Percentiles rank a stretch among this genome's conserved stretches.
Conservation (phyloP, 1,140 invertebrate species). For the Cylas formicarius region DNA sequence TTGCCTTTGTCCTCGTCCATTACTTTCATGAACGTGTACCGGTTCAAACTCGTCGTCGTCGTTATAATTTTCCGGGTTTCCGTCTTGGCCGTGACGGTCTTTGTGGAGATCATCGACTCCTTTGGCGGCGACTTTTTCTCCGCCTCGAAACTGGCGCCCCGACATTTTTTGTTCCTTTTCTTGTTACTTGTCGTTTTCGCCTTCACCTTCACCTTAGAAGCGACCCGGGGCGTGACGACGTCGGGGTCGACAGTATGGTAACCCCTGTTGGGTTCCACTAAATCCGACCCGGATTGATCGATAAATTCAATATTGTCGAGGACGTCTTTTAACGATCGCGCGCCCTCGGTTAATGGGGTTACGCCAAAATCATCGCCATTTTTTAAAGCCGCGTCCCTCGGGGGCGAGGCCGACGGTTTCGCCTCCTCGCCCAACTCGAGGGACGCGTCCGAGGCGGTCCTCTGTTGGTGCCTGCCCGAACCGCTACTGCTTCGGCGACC, state of each 20-base stretch:
- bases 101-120: constrained; percentile 23
- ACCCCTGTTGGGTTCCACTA: constrained; percentile 24
- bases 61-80: constrained; percentile 32
- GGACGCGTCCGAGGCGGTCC: constrained; percentile 28
- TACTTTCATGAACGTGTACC: constrained; percentile 38
- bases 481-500: constrained; percentile 27
- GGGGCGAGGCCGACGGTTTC: constrained; percentile 31
- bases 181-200: constrained; percentile 22
- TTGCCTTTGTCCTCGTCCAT: constrained; percentile 23
- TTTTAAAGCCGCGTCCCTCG: constrained; percentile 13
- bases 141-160: constrained; percentile 13
- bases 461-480: constrained; percentile 23
- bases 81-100: constrained; percentile 28
- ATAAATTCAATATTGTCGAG: constrained; percentile 40
- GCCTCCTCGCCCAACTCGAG: constrained; percentile 41
- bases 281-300: constrained; percentile 29
- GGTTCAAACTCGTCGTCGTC: constrained; percentile 35
- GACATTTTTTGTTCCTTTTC: constrained; percentile 30
- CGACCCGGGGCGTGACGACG: constrained; percentile 11
- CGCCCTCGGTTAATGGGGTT: constrained; percentile 4
- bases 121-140: constrained; percentile 16
- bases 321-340: constrained; percentile 16
- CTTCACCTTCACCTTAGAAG: constrained; percentile 28
- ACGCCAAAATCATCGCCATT: constrained; percentile 1
- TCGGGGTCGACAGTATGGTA: constrained; percentile 31